Base-by-base conservation (phyloP, 2,888 invertebrate genomes). In the Drosophila falleni region DNA sequence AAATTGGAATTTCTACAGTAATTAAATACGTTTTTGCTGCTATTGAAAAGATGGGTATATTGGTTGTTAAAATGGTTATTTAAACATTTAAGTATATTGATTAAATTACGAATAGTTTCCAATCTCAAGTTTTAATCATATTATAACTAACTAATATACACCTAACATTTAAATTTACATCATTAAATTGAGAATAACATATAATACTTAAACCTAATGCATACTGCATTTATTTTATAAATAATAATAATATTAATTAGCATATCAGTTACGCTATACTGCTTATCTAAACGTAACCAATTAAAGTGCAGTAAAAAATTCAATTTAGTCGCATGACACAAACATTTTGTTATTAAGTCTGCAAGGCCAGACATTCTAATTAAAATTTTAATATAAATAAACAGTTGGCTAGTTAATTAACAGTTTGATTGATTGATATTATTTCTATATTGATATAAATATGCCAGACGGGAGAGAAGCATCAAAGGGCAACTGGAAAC, bases 321-420 rank as follows among this genome's bases (percentile, higher is more conserved):
- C 11, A 9, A 49, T 31, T 54, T 31, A 37, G 16, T n/a, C 10
- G 16, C 8, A n/a, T 23, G 19, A 1, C 31, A 33, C 13, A n/a
- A 5, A 19, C 19, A 41, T n/a, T 41, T 47, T 31, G 8, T 29
- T 50, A 54, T 39, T 33, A 41, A 35, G 42, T 55, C 49, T 29
- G 29, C 6, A 9, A 1, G 15, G 33, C 31, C 66, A 74, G 71
- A 70, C 79, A 71, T 67, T 68, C 74, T 78, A 81, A 83, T 83
- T 80, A 78, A 74, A 84, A 82, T 68, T 75, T 66, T 76, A 63
- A 84, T 50, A 71, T 67, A 73, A 67, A 78, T 71, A 75, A 69
- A 66, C 65, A 77, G 63, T 42, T 62, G 65, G 81, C 82, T 77
- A 83, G 83, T 84, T 81, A 84, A 84, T 86, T 86, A 80, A 86